A percentile compares a stretch with the other conserved stretches of the same genome.
These are phyloP conservation scores for Gnathonemus echidnorhynchus DNA, from an alignment of 2,113 vertebrate genomes.

Conservation along the genomic window DNA sequence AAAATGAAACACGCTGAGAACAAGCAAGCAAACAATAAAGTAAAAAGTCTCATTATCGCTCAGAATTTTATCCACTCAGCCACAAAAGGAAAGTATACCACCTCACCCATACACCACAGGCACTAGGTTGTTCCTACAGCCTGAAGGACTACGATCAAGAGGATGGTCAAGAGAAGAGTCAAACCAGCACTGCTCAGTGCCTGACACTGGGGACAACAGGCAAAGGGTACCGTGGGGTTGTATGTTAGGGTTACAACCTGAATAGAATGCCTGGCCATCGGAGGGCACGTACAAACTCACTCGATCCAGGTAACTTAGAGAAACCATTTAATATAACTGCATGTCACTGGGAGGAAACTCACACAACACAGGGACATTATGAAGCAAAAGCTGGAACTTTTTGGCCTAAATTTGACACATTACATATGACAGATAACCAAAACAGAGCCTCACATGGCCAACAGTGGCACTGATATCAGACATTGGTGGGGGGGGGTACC, in stretches of 20 bases:
- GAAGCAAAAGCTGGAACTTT: no score
- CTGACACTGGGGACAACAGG: not conserved
- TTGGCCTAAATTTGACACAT: not conserved
- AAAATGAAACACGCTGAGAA: not conserved
- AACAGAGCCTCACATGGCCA: not conserved
- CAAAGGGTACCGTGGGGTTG: not conserved
- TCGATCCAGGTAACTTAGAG: not conserved
- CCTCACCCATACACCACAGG: not conserved
- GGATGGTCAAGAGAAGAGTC: not conserved
- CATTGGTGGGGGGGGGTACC: not conserved
- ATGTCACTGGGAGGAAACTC: not conserved
- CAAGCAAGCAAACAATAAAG: not conserved
- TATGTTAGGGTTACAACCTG: not conserved
- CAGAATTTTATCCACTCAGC: not conserved
- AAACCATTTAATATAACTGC: not conserved
- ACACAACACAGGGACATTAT: not conserved
- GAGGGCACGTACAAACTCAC: not conserved
- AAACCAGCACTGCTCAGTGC: not conserved
- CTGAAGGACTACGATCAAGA: not conserved
- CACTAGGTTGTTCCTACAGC: not conserved
- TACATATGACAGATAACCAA: not conserved
- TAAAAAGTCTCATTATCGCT: not conserved
- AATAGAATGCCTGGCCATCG: not conserved
- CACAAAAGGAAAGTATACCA: not conserved
- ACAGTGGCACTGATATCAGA: not conserved